Conservation (phyloP, 1,140 invertebrate genomes). For the Eciton burchellii region DNA sequence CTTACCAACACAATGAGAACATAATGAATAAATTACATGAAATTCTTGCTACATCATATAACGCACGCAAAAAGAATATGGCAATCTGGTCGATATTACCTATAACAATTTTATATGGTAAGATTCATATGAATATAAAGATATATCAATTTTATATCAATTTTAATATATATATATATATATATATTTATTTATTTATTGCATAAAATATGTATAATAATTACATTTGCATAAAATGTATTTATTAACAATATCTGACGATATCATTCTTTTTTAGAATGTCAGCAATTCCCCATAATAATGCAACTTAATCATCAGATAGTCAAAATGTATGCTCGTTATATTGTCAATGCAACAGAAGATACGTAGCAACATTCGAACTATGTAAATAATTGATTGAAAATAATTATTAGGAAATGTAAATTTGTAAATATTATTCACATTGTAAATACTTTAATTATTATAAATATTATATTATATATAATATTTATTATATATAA, state of each 20-base stretch:
- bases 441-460: slow-evolving; percentile 1
- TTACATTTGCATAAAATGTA: background rate
- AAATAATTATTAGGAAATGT: slow-evolving; percentile 20
- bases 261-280: slow-evolving; percentile 77
- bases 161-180: background rate
- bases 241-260: slow-evolving; percentile 20
- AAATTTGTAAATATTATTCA: slow-evolving; percentile 2
- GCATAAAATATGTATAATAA: background rate
- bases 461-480: background rate
- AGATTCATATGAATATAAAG: slow-evolving; percentile 63
- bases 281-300: slow-evolving; percentile 68
- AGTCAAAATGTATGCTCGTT: slow-evolving; percentile 71
- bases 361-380: slow-evolving; percentile 1
- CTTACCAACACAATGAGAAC: slow-evolving; percentile 61
- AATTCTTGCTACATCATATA: slow-evolving; percentile 66
- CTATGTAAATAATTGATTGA: slow-evolving; percentile 3
- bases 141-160: background rate
- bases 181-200: slow-evolving; percentile 6
- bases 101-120: slow-evolving; percentile 79
- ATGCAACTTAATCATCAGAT: slow-evolving; percentile 76
- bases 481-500: background rate
- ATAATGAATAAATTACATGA: slow-evolving; percentile 69
- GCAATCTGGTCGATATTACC: slow-evolving; percentile 79
- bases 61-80: slow-evolving; percentile 51
- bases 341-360: slow-evolving; percentile 28